Conservation (phyloP, 2,797 vertebrate genomes). For the Aythya fuligula region DNA sequence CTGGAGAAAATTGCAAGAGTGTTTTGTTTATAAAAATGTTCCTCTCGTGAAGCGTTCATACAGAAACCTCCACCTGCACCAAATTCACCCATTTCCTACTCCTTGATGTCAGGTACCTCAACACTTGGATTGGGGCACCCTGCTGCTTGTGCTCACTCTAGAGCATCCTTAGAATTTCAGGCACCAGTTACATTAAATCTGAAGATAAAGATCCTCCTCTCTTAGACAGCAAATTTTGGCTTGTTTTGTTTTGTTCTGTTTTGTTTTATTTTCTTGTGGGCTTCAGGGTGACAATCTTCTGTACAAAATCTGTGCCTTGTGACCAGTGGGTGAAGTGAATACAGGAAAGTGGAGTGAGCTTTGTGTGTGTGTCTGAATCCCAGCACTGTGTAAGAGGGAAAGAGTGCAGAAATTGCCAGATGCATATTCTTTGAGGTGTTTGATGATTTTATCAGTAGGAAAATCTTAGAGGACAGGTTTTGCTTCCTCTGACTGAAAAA, state of each 20-base stretch:
- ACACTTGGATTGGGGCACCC: neutral
- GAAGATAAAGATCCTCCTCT: neutral
- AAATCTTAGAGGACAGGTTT: neutral
- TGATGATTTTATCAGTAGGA: neutral
- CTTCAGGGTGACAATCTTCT: neutral
- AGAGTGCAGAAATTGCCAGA: neutral
- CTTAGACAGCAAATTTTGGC: neutral
- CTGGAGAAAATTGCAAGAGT: neutral
- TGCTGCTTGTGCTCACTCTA: neutral
- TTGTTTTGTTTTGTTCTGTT: neutral
- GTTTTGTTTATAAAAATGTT: constrained; percentile 14
- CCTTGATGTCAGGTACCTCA: constrained; percentile 7
- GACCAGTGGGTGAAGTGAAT: neutral
- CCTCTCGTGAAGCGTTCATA: neutral
- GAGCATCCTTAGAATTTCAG: neutral
- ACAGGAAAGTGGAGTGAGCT: neutral
- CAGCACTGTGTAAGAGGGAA: neutral
- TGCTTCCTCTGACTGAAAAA: neutral
- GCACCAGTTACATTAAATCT: neutral
- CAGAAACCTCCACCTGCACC: constrained; percentile 31
- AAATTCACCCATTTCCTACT: neutral
- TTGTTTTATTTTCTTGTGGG: neutral
- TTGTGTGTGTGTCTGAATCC: neutral
- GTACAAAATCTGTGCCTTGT: neutral
- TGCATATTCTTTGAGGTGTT: neutral